Evolutionary conservation across 2,888 invertebrate genomes (phyloP).

Genomic region (Lasioglossum oenotherae): DNA sequence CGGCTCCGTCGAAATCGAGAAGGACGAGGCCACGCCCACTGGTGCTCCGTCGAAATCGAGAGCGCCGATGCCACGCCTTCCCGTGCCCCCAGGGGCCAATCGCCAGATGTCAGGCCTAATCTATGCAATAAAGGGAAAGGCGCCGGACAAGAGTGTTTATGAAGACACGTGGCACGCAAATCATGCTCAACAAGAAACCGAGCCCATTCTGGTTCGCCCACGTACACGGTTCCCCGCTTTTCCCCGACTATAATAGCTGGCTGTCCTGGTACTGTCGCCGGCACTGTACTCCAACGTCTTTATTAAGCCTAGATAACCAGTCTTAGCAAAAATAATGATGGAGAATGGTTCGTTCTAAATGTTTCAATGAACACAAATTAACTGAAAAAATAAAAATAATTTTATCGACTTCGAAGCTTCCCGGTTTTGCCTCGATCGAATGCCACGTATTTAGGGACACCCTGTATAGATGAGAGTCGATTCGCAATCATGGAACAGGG

Average conservation of each 20-base stretch:
- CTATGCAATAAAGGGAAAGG: background rate
- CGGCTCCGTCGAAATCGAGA: background rate
- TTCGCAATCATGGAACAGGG: background rate
- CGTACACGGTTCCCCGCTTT: conserved; percentile 59
- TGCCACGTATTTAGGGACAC: background rate
- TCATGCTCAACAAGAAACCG: conserved; percentile 30
- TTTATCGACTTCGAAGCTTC: too few species aligned
- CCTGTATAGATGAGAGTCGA: background rate
- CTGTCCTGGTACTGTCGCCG: background rate
- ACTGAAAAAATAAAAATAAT: too few species aligned
- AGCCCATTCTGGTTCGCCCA: conserved; percentile 60
- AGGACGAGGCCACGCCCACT: background rate
- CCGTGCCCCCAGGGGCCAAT: background rate
- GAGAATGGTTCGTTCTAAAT: too few species aligned
- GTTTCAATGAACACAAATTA: too few species aligned
- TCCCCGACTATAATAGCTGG: conserved; percentile 11
- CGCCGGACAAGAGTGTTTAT: background rate
- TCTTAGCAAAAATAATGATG: background rate
- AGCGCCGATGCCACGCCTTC: background rate
- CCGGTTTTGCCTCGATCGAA: background rate
- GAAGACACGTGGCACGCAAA: conserved; percentile 12
- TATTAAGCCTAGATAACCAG: background rate
- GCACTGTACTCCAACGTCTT: background rate
- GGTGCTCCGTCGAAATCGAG: background rate
- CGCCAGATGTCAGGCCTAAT: background rate